phyloP scores from a whole-genome alignment of 2,888 invertebrate genomes.

The Orthosia cruda region DNA sequence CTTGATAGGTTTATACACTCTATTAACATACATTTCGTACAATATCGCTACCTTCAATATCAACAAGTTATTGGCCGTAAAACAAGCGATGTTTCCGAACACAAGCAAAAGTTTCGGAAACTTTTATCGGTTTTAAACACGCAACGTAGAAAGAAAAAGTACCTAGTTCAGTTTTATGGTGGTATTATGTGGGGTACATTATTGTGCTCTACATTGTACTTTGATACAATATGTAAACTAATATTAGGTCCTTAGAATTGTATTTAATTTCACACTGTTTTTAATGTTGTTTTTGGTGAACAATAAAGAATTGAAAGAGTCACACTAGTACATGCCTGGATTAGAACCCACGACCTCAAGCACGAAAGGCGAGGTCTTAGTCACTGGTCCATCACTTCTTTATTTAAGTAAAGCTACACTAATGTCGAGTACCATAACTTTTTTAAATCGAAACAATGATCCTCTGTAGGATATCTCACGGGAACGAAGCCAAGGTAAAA shows the following conservation, averaged over 20 bases:
- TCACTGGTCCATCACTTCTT: too few relatives aligned
- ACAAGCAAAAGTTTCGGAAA: constrained; percentile 10
- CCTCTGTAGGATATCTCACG: too few relatives aligned
- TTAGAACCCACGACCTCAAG: too few relatives aligned
- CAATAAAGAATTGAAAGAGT: too few relatives aligned
- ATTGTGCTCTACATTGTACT: not conserved
- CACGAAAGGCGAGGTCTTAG: too few relatives aligned
- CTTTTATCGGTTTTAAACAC: constrained; percentile 31
- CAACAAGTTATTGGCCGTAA: constrained; percentile 39
- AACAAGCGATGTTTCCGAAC: constrained; percentile 21
- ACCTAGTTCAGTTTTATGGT: not conserved
- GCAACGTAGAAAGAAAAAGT: constrained; percentile 22
- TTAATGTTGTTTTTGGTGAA: too few relatives aligned
- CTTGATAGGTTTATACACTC: constrained; percentile 7
- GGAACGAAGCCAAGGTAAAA: not conserved
- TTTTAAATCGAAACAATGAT: too few relatives aligned
- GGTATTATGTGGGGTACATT: not conserved
- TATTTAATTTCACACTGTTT: too few relatives aligned
- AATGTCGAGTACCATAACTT: too few relatives aligned
- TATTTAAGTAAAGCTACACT: too few relatives aligned
- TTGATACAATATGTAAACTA: not conserved
- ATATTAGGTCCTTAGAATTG: too few relatives aligned
- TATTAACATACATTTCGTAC: constrained; percentile 16
- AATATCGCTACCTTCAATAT: constrained; percentile 33
- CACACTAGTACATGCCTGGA: too few relatives aligned